Evolutionary conservation across 2,888 invertebrate species (phyloP).

Genomic region (Drosophila emarginata): DNA sequence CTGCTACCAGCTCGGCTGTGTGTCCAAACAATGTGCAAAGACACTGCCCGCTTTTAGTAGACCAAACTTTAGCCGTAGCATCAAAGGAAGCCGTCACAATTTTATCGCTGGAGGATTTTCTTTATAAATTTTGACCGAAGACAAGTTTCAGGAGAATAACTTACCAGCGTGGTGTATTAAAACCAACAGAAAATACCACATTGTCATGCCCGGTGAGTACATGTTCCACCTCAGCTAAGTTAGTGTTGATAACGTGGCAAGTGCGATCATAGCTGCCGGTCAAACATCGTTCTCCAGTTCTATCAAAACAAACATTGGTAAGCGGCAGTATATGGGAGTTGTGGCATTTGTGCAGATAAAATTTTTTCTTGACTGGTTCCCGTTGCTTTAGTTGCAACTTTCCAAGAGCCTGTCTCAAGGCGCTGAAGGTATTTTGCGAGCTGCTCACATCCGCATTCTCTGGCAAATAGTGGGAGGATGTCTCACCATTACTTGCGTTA

Average conservation of each 20-base stretch:
- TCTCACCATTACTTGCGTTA: neutral
- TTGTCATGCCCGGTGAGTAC: constrained; percentile 90
- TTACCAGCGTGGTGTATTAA: constrained; percentile 90
- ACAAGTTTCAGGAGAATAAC: constrained; percentile 39
- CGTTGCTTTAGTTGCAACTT: constrained; percentile 86
- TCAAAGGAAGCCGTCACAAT: constrained; percentile 92
- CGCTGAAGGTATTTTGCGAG: constrained; percentile 79
- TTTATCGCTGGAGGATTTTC: constrained; percentile 84
- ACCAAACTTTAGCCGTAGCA: constrained; percentile 90
- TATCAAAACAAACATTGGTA: constrained; percentile 89
- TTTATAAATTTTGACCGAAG: neutral
- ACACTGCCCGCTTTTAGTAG: constrained; percentile 86
- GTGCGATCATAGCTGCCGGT: constrained; percentile 93
- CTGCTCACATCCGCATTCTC: constrained; percentile 39
- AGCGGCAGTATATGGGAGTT: constrained; percentile 88
- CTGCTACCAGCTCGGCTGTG: constrained; percentile 88
- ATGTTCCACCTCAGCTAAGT: constrained; percentile 86
- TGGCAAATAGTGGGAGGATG: constrained; percentile 16
- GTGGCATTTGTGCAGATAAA: constrained; percentile 86
- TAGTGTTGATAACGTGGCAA: constrained; percentile 91
- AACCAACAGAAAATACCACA: constrained; percentile 91
- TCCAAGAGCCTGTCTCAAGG: constrained; percentile 85
- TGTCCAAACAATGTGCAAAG: constrained; percentile 89
- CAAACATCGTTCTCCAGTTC: constrained; percentile 88
- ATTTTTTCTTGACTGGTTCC: constrained; percentile 85